These are phyloP conservation scores for Eremobia ochroleuca DNA, from an alignment of 2,888 invertebrate genomes.

Conservation along the genomic window DNA sequence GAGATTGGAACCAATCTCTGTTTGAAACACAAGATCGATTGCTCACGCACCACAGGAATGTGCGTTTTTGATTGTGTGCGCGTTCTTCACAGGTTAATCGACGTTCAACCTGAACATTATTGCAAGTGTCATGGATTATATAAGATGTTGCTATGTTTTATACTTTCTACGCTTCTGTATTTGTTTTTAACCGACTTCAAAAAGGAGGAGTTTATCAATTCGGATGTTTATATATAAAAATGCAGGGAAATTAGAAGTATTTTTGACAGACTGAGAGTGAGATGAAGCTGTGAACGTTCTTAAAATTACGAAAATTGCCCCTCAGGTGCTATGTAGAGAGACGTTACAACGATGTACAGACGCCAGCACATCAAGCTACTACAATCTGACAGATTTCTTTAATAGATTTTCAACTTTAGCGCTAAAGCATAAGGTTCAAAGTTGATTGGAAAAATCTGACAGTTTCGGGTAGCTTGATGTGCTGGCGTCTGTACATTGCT, in stretches of 20 bases:
- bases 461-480: too few species aligned
- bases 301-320: background rate
- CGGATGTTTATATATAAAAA: too few species aligned
- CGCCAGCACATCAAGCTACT: too few species aligned
- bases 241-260: background rate
- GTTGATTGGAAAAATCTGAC: too few species aligned
- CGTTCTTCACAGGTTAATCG: slow-evolving; percentile 50
- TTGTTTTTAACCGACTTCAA: too few species aligned
- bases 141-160: slow-evolving; percentile 30
- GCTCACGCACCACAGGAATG: slow-evolving; percentile 54
- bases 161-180: slow-evolving; percentile 40
- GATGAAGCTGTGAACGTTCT: background rate
- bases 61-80: slow-evolving; percentile 50
- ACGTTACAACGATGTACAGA: background rate
- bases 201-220: too few species aligned
- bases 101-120: slow-evolving; percentile 35
- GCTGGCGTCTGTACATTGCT: too few species aligned
- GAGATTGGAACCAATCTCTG: slow-evolving; percentile 47
- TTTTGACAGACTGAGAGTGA: background rate
- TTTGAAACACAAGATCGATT: slow-evolving; percentile 47
- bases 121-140: slow-evolving; percentile 41
- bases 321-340: background rate
- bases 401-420: too few species aligned
- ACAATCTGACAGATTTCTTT: too few species aligned
- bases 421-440: too few species aligned